A percentile compares a stretch with the other conserved stretches of the same genome.
These are phyloP conservation scores for Catharus minimus DNA, from an alignment of 2,113 vertebrate genomes.

Conservation along the genomic window DNA sequence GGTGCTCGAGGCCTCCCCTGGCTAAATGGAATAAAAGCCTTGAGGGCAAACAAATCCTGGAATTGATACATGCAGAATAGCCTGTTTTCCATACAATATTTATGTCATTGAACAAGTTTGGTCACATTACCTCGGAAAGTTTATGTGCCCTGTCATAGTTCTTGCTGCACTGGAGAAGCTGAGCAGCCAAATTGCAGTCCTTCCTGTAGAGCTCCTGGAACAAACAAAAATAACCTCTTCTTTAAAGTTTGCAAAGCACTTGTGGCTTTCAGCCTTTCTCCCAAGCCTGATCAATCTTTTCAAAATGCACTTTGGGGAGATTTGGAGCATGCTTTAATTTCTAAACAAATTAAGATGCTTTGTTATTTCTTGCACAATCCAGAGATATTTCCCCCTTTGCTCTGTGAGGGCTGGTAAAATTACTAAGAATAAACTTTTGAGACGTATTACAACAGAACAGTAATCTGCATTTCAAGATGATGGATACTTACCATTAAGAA, in stretches of 20 bases:
- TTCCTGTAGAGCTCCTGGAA: conserved; percentile 93
- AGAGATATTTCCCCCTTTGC: not conserved
- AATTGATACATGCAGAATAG: not conserved
- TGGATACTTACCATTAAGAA: conserved; percentile 4
- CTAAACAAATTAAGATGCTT: not conserved
- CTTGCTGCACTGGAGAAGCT: conserved; percentile 94
- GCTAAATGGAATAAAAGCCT: not conserved
- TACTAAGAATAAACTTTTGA: not conserved
- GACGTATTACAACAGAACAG: not conserved
- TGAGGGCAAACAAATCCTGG: not conserved
- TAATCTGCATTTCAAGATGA: not conserved
- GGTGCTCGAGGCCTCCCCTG: not conserved
- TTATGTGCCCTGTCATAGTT: conserved; percentile 89
- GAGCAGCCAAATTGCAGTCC: conserved; percentile 95
- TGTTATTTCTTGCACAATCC: not conserved
- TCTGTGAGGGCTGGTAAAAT: not conserved
- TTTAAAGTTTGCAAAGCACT: not conserved
- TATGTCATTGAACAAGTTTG: not conserved
- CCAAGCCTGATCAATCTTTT: not conserved
- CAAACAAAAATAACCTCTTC: conserved; percentile 31
- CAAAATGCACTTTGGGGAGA: not conserved
- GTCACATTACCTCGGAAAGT: conserved; percentile 88
- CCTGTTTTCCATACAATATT: not conserved
- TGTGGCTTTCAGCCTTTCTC: not conserved
- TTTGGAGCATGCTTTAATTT: not conserved